Percentiles rank a stretch among this genome's conserved stretches.
Conservation (phyloP, 2,113 vertebrate genomes). For the Cheilinus undulatus region DNA sequence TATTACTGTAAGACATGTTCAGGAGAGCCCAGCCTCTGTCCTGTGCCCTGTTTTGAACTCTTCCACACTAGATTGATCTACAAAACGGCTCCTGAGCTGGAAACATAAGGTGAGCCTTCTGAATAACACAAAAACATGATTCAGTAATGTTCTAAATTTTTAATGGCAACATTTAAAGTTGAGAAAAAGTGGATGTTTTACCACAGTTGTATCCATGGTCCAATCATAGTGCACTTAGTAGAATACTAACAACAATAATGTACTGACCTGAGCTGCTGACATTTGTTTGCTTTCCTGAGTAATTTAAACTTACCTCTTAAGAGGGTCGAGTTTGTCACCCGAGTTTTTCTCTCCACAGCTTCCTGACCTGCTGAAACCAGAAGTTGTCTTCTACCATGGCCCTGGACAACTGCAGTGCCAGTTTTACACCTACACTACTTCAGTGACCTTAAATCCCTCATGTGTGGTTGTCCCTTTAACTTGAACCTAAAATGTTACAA, state of each 20-base stretch:
- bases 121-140: neutral
- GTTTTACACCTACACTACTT: slow-evolving; percentile 11
- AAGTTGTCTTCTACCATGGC: neutral
- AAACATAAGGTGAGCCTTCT: slow-evolving; percentile 56
- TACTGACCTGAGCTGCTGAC: neutral
- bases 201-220: neutral
- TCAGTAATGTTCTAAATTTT: neutral
- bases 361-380: slow-evolving; percentile 53
- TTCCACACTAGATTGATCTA: slow-evolving; percentile 78
- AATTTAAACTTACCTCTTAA: slow-evolving; percentile 42
- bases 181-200: neutral
- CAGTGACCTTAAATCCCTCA: neutral
- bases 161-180: neutral
- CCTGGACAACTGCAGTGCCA: neutral
- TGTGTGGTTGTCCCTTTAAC: neutral
- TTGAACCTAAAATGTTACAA: neutral
- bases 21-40: slow-evolving; percentile 74
- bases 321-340: slow-evolving; percentile 67
- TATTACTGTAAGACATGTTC: slow-evolving; percentile 77
- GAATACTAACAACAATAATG: neutral
- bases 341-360: slow-evolving; percentile 70
- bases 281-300: slow-evolving; percentile 8
- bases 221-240: neutral
- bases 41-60: slow-evolving; percentile 78
- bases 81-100: slow-evolving; percentile 49